Evolutionary conservation across 2,888 invertebrate species (phyloP), one percentile per base, ranked within the genome.

Genomic region (Cosmia pyralina): DNA sequence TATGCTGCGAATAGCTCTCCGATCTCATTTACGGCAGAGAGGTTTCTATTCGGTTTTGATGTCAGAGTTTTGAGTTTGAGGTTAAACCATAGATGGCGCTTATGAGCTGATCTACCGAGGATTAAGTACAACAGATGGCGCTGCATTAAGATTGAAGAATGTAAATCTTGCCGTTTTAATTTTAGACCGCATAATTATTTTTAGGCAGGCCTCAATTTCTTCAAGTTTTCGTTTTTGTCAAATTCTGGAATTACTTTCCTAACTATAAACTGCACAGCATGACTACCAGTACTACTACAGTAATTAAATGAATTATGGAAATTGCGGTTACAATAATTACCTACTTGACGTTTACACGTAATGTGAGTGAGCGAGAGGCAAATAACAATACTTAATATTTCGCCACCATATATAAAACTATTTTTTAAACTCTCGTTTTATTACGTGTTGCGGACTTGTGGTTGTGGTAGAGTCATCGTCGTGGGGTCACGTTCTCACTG

Each of bases 21-120:
- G 28, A 52, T 28, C n/a, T 41, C 34, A 64, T 34, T 48, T 50
- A 64, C 34, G n/a, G 38, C 38, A 15, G 15, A 69, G 11, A 55
- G 7, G 19, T 69, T 53, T 10, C 17, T 34, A 17, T 68, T 34
- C 22, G 11, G n/a, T 38, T 41, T 48, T 8, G 44, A 13, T n/a
- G 11, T 19, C 4, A 22, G 8, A 50, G 41, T 63, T 64, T 58
- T 64, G n/a, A 50, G 46, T 64, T 58, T 64, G n/a, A 50, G 46
- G 22, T 50, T 22, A n/a, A 53, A 38, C 48, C 44, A 65, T 53
- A 78, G 78, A 79, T 72, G 78, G 79, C 78, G 78, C 28, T 64
- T n/a, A 55, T 44, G 22, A 6, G 17, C 41, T 34, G 46, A n/a
- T 17, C 52, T 19, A 15, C 1, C 0, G 13, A 28, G n/a, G 19